Percentiles rank a stretch among this genome's conserved stretches.
Evolutionary conservation across 2,113 vertebrate genomes (phyloP).

Genomic region (Orcinus orca): DNA sequence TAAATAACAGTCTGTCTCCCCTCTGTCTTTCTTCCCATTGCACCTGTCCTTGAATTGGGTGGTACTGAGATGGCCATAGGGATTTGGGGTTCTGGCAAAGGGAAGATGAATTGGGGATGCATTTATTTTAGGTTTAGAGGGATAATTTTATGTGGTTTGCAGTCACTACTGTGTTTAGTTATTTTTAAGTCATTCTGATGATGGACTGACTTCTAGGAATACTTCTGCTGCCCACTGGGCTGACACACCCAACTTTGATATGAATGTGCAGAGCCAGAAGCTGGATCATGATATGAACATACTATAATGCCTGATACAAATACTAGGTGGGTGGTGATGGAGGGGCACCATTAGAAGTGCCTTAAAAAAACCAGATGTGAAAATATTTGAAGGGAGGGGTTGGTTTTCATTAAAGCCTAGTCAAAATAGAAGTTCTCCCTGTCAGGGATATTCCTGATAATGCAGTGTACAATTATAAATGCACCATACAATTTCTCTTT

Average conservation of each 20-base stretch:
- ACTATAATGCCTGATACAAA: background rate
- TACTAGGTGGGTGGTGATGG: background rate
- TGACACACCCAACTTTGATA: background rate
- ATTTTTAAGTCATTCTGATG: background rate
- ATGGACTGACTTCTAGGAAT: conserved; percentile 9
- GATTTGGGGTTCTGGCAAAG: background rate
- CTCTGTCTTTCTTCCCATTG: background rate
- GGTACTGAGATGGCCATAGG: background rate
- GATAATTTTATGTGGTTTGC: background rate
- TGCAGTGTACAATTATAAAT: background rate
- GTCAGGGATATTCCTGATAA: background rate
- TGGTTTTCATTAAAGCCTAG: background rate
- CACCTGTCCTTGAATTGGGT: background rate
- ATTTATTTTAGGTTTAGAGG: background rate
- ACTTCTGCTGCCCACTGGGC: background rate
- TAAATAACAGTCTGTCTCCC: background rate
- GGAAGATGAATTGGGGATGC: background rate
- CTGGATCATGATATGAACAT: background rate
- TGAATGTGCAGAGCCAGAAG: background rate
- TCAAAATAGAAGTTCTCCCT: background rate
- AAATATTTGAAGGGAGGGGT: background rate
- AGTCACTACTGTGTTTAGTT: background rate
- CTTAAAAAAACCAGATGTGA: background rate
- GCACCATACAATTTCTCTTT: background rate
- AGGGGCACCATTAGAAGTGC: background rate